Conservation (phyloP, 2,888 invertebrate species). For the Ypsolopha sequella region DNA sequence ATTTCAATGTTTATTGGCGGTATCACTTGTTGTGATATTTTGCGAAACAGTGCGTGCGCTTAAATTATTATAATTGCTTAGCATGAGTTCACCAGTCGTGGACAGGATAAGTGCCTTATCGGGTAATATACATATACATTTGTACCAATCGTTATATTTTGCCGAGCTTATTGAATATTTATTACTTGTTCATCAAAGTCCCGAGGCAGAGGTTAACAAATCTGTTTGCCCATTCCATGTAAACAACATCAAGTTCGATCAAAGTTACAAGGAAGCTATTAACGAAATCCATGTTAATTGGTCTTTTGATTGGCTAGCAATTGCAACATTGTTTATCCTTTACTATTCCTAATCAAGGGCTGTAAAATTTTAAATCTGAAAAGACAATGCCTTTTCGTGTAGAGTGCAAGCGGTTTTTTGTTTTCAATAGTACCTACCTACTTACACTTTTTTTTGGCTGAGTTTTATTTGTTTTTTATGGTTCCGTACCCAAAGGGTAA, state of each 20-base stretch:
- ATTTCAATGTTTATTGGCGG: constrained; percentile 29
- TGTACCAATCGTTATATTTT: neutral
- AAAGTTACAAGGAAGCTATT: too few species aligned
- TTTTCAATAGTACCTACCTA: too few species aligned
- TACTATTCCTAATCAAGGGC: too few species aligned
- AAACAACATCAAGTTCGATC: constrained; percentile 3
- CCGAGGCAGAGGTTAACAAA: neutral
- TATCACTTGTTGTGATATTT: constrained; percentile 25
- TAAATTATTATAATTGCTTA: constrained; percentile 10
- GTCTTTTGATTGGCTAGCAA: too few species aligned
- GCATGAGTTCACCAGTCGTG: constrained; percentile 6
- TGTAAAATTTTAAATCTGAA: too few species aligned
- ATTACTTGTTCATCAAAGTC: constrained; percentile 2
- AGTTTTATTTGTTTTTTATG: constrained; percentile 28
- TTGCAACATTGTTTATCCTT: too few species aligned
- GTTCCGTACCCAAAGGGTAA: too few species aligned
- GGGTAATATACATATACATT: constrained; percentile 5
- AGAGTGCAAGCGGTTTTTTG: too few species aligned
- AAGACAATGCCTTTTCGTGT: too few species aligned
- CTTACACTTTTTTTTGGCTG: constrained; percentile 16
- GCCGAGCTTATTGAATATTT: neutral
- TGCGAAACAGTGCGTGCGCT: constrained; percentile 26
- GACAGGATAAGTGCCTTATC: constrained; percentile 6
- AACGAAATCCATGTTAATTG: too few species aligned
- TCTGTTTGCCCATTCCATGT: constrained; percentile 1